Evolutionary conservation across 2,888 invertebrate species (phyloP).

Genomic region (Gymnoscelis rufifasciata): DNA sequence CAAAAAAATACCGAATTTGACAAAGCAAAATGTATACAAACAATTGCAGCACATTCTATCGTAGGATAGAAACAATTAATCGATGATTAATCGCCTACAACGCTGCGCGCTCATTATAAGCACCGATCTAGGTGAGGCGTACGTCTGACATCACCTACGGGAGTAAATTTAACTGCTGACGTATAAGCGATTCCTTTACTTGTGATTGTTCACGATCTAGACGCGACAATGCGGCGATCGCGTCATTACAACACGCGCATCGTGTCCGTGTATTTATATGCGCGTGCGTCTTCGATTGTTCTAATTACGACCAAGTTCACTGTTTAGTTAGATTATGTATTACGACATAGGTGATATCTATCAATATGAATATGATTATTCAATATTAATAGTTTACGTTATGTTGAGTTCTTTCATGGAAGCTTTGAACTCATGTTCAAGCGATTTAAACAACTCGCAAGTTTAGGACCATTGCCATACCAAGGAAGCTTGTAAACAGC

Average conservation of each 20-base stretch:
- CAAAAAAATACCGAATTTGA: background rate
- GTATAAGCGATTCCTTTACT: conserved; percentile 57
- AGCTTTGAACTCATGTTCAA: no score
- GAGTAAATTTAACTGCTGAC: conserved; percentile 76
- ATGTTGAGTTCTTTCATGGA: no score
- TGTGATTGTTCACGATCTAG: conserved; percentile 43
- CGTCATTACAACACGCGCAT: conserved; percentile 39
- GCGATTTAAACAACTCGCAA: no score
- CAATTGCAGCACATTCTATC: conserved; percentile 13
- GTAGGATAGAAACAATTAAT: conserved; percentile 16
- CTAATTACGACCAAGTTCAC: conserved; percentile 29
- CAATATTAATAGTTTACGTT: no score
- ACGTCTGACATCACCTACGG: conserved; percentile 73
- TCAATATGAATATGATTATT: no score
- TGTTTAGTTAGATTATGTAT: conserved; percentile 11
- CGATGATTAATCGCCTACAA: conserved; percentile 33
- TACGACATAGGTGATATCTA: background rate
- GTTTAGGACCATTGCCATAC: no score
- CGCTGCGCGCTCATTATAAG: conserved; percentile 52
- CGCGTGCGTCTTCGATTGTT: conserved; percentile 33
- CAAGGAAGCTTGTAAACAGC: no score
- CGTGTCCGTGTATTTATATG: conserved; percentile 36
- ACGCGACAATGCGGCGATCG: conserved; percentile 33
- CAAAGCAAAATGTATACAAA: conserved; percentile 21
- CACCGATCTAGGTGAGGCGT: conserved; percentile 74